Evolutionary conservation across 2,888 invertebrate species (phyloP).

Genomic region (Tachina lurida): DNA sequence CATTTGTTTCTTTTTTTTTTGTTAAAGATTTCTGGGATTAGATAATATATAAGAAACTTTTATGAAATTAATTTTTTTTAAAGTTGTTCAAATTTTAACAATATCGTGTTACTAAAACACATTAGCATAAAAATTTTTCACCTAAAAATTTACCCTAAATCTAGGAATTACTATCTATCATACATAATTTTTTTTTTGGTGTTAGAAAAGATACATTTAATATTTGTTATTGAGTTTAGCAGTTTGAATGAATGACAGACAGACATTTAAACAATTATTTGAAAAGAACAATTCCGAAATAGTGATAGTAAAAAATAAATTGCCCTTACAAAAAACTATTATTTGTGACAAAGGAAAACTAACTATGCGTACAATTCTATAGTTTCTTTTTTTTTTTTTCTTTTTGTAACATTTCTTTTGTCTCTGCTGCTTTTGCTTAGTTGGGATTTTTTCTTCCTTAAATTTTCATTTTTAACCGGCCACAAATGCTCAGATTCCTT

Average conservation of each 20-base stretch:
- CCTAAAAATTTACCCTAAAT: background rate
- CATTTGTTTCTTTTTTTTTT: no score
- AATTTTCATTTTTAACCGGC: constrained; percentile 28
- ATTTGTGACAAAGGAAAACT: constrained; percentile 65
- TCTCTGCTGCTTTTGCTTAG: constrained; percentile 32
- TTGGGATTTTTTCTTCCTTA: constrained; percentile 11
- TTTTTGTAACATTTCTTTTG: constrained; percentile 1
- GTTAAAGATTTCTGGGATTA: no score
- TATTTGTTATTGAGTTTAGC: background rate
- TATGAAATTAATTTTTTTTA: no score
- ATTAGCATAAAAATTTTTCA: background rate
- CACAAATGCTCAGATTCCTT: constrained; percentile 38
- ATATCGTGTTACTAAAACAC: background rate
- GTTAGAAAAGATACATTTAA: background rate
- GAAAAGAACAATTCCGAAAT: constrained; percentile 35
- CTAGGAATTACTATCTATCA: background rate
- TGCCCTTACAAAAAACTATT: constrained; percentile 65
- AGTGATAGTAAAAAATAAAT: constrained; percentile 62
- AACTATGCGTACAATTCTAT: constrained; percentile 57
- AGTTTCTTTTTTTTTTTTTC: no score
- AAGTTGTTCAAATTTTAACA: no score
- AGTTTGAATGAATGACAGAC: constrained; percentile 22
- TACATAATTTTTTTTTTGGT: background rate
- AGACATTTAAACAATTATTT: constrained; percentile 27
- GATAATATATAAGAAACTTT: no score